These are phyloP conservation scores for Dissostichus mawsoni DNA, from an alignment of 2,113 vertebrate species.

Conservation along the genomic window DNA sequence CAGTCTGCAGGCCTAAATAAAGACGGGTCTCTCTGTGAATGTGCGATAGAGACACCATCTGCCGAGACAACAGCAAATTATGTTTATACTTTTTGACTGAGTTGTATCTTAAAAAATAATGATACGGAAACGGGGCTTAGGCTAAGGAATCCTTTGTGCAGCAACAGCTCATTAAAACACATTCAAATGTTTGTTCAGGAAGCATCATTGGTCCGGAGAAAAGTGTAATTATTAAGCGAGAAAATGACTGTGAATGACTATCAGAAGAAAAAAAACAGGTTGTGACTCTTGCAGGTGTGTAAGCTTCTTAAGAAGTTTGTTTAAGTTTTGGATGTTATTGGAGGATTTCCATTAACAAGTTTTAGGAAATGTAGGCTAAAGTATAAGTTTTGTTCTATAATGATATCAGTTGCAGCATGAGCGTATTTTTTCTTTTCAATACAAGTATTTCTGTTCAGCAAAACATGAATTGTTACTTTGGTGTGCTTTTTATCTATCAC, in stretches of 20 bases:
- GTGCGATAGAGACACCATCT: slow-evolving; percentile 58
- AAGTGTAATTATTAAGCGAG: not conserved
- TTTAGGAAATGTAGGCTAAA: not conserved
- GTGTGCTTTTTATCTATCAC: too few relatives aligned
- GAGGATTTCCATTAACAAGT: not conserved
- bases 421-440: too few relatives aligned
- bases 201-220: not conserved
- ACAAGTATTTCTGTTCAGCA: too few relatives aligned
- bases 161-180: slow-evolving; percentile 26
- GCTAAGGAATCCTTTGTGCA: not conserved
- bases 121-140: not conserved
- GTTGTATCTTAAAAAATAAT: slow-evolving; percentile 23
- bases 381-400: too few relatives aligned
- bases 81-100: not conserved
- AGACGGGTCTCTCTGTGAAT: slow-evolving; percentile 23
- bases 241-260: slow-evolving; percentile 9
- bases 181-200: slow-evolving; percentile 10
- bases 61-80: slow-evolving; percentile 32
- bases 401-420: too few relatives aligned
- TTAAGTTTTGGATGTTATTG: not conserved
- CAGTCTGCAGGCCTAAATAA: slow-evolving; percentile 36
- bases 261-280: not conserved
- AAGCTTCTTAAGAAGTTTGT: not conserved
- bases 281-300: not conserved
- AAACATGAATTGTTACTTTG: too few relatives aligned